These are phyloP conservation scores for Conus ventricosus DNA, from an alignment of 1,140 invertebrate genomes.

Conservation along the genomic window DNA sequence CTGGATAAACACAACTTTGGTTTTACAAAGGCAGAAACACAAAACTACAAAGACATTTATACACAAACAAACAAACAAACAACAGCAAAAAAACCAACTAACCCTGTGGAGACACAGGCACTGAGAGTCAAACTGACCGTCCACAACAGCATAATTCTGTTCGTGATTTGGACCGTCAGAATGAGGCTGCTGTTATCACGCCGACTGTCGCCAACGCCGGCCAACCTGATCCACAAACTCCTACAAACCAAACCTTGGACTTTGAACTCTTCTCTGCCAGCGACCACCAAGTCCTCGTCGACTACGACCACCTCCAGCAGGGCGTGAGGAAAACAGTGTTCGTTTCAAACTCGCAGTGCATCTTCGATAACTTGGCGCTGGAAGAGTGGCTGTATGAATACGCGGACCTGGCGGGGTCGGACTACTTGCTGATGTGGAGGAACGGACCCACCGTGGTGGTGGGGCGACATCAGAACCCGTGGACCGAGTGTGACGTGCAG, in stretches of 20 bases:
- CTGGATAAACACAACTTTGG: too few relatives aligned
- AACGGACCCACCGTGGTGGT: conserved; percentile 96
- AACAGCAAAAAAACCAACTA: background rate
- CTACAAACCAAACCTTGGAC: background rate
- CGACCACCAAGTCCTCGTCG: background rate
- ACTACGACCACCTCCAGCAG: background rate
- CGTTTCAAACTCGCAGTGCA: conserved; percentile 90
- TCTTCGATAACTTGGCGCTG: conserved; percentile 92
- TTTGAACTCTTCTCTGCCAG: too few relatives aligned
- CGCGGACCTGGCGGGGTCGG: conserved; percentile 84
- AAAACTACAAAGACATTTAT: background rate
- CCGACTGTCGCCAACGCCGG: background rate
- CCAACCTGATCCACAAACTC: background rate
- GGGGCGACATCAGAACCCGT: conserved; percentile 97
- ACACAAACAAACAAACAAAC: background rate
- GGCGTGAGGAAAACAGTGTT: conserved; percentile 44
- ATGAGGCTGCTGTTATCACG: background rate
- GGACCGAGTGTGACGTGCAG: conserved; percentile 88
- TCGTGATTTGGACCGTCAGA: background rate
- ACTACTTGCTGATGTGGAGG: conserved; percentile 91
- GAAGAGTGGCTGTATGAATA: conserved; percentile 96
- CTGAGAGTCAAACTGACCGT: too few relatives aligned
- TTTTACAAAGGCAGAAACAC: too few relatives aligned
- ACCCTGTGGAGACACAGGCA: too few relatives aligned
- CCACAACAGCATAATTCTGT: background rate